These are phyloP conservation scores for Musca vetustissima DNA, from an alignment of 1,140 invertebrate genomes.

Conservation along the genomic window DNA sequence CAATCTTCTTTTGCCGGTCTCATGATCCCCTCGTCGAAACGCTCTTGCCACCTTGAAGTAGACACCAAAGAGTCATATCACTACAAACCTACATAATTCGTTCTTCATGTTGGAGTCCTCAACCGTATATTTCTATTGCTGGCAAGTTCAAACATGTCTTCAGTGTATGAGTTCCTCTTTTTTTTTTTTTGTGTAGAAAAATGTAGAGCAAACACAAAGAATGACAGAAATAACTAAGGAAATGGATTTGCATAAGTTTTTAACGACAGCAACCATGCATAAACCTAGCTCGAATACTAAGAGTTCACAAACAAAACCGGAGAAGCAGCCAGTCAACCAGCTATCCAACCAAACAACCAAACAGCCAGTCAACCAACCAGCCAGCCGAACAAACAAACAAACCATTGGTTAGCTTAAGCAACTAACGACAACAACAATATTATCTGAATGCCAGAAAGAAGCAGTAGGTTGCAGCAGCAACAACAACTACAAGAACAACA, in stretches of 20 bases:
- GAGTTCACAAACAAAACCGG: neutral
- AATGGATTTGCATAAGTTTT: slow-evolving; percentile 21
- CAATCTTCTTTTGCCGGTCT: too few species aligned
- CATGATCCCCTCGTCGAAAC: too few species aligned
- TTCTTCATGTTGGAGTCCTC: too few species aligned
- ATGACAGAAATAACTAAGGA: slow-evolving; percentile 6
- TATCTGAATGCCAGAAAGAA: neutral
- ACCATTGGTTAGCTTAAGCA: neutral
- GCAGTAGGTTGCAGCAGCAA: neutral
- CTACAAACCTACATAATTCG: too few species aligned
- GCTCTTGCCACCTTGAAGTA: too few species aligned
- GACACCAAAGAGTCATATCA: too few species aligned
- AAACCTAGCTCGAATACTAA: neutral
- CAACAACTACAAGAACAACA: neutral
- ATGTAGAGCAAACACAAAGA: too few species aligned
- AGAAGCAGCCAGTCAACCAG: neutral
- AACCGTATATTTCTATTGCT: too few species aligned
- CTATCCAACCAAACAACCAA: neutral
- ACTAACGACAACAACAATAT: too few species aligned
- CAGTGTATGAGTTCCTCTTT: too few species aligned
- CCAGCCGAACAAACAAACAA: slow-evolving; percentile 7
- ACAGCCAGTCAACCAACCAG: neutral
- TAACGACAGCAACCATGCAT: slow-evolving; percentile 8
- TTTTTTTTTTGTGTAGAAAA: too few species aligned
- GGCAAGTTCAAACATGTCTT: too few species aligned